phyloP scores from a whole-genome alignment of 2,888 invertebrate genomes.

The Copidosoma aretas region DNA sequence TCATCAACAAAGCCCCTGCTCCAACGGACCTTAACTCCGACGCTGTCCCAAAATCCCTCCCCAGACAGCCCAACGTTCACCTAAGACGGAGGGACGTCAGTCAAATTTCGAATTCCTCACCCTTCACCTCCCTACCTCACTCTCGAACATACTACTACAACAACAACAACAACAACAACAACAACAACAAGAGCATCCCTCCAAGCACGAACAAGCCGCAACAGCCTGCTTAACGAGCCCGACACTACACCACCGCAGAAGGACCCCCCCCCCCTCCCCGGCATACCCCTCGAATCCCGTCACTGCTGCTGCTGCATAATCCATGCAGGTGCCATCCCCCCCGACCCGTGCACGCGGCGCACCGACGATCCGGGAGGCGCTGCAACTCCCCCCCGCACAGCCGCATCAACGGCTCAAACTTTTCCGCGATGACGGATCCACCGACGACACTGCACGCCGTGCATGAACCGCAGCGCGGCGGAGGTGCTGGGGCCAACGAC shows the following conservation, averaged over 20 bases:
- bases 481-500: slow-evolving; percentile 28
- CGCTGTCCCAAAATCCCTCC: neutral
- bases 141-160: neutral
- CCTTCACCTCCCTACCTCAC: neutral
- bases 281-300: neutral
- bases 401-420: neutral
- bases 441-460: too few relatives aligned
- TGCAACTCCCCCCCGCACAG: too few relatives aligned
- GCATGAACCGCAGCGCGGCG: slow-evolving; percentile 23
- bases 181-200: neutral
- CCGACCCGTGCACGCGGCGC: neutral
- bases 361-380: too few relatives aligned
- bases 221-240: neutral
- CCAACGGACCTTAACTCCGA: too few relatives aligned
- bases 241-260: neutral
- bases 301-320: neutral
- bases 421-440: neutral
- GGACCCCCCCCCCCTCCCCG: neutral
- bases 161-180: too few relatives aligned
- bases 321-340: neutral
- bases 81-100: neutral
- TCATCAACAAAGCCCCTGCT: too few relatives aligned
- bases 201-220: neutral
- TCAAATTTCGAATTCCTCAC: neutral
- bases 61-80: neutral